These are phyloP conservation scores for Apogon hyalosoma DNA, from an alignment of 2,797 vertebrate genomes.

Conservation along the genomic window DNA sequence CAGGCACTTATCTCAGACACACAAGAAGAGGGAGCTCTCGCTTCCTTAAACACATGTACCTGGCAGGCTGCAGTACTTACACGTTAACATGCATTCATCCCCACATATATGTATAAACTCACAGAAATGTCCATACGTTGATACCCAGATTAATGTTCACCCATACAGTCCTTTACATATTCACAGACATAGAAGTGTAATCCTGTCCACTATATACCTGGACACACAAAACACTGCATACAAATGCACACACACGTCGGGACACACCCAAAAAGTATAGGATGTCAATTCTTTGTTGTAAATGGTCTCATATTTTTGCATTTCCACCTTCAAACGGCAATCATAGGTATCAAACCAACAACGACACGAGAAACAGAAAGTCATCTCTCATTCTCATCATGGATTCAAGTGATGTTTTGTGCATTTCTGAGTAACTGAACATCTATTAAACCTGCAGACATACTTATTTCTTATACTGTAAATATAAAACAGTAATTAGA, in stretches of 20 bases:
- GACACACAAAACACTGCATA: not conserved
- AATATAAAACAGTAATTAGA: not conserved
- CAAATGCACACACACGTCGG: not conserved
- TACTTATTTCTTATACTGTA: not conserved
- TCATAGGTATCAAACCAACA: constrained; percentile 13
- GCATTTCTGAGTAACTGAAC: constrained; percentile 49
- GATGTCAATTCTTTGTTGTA: not conserved
- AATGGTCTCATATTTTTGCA: constrained; percentile 7
- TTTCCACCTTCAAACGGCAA: constrained; percentile 22
- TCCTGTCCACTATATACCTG: not conserved
- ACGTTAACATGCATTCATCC: constrained; percentile 13
- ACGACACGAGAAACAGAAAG: not conserved
- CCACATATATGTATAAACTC: not conserved
- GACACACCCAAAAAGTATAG: constrained; percentile 10
- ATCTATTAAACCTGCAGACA: constrained; percentile 68
- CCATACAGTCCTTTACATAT: not conserved
- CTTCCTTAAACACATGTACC: constrained; percentile 59
- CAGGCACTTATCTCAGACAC: constrained; percentile 53
- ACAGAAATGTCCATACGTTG: constrained; percentile 11
- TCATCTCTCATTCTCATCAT: constrained; percentile 54
- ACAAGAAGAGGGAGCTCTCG: constrained; percentile 82
- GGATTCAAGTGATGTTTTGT: constrained; percentile 67
- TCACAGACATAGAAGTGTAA: not conserved
- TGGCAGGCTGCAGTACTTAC: constrained; percentile 44
- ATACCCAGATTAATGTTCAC: not conserved